These are phyloP conservation scores for Empis livida DNA, from an alignment of 2,888 invertebrate genomes.

Conservation along the genomic window DNA sequence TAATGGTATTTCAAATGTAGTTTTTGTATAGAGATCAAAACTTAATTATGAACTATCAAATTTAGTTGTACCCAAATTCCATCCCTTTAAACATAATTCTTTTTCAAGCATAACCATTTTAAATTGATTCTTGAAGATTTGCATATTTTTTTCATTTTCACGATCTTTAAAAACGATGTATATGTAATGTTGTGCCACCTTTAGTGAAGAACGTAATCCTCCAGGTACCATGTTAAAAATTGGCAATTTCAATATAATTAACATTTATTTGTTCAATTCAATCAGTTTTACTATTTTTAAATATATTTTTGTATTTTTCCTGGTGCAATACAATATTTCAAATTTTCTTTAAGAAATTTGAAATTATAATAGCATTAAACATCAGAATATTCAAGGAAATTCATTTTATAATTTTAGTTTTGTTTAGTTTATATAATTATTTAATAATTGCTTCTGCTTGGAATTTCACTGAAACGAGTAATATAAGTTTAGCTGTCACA, in stretches of 20 bases:
- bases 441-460: too few relatives aligned
- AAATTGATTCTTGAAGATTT: slow-evolving; percentile 67
- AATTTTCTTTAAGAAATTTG: neutral
- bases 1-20: slow-evolving; percentile 92
- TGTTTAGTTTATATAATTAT: too few relatives aligned
- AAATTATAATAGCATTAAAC: slow-evolving; percentile 66
- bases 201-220: slow-evolving; percentile 82
- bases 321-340: slow-evolving; percentile 39
- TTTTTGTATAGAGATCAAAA: slow-evolving; percentile 69
- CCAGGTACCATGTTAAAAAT: slow-evolving; percentile 83
- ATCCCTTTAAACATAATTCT: slow-evolving; percentile 89
- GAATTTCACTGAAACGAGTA: too few relatives aligned
- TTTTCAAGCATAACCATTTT: slow-evolving; percentile 77
- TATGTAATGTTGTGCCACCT: slow-evolving; percentile 67
- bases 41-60: slow-evolving; percentile 79
- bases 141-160: slow-evolving; percentile 87
- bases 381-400: slow-evolving; percentile 80
- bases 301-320: slow-evolving; percentile 84
- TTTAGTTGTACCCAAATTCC: slow-evolving; percentile 98
- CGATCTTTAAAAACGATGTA: slow-evolving; percentile 83
- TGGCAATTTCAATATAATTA: slow-evolving; percentile 76
- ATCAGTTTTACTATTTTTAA: slow-evolving; percentile 93
- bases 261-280: slow-evolving; percentile 83
- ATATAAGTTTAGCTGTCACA: too few relatives aligned
- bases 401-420: slow-evolving; percentile 39